Evolutionary conservation across 2,113 vertebrate species (phyloP).

Genomic region (Puffinus mauretanicus): DNA sequence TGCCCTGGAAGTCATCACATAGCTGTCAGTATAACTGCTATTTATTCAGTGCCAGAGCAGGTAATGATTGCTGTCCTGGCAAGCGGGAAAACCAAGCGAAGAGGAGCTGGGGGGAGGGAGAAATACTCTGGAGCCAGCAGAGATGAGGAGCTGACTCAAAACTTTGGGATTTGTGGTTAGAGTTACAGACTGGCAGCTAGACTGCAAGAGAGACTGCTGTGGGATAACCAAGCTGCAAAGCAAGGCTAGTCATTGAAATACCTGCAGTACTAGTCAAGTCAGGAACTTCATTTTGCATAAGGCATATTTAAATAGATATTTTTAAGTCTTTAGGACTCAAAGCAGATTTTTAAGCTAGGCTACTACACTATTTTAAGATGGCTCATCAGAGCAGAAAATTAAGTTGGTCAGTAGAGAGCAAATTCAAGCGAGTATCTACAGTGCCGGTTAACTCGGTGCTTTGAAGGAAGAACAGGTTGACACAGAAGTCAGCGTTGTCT

Average conservation of each 20-base stretch:
- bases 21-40: background rate
- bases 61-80: background rate
- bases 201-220: background rate
- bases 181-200: background rate
- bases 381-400: background rate
- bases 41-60: background rate
- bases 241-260: background rate
- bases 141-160: constrained; percentile 23
- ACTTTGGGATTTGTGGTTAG: constrained; percentile 9
- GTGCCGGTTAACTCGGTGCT: background rate
- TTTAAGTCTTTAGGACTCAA: background rate
- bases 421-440: background rate
- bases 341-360: background rate
- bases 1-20: background rate
- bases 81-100: background rate
- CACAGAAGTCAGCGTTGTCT: background rate
- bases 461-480: background rate
- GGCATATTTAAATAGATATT: background rate
- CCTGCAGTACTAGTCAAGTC: background rate
- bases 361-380: background rate
- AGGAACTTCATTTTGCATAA: background rate
- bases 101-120: background rate
- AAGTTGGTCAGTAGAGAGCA: background rate
- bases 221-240: background rate
- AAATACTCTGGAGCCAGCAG: background rate